Evolutionary conservation across 2,888 invertebrate genomes (phyloP).

Genomic region (Biston betularia): DNA sequence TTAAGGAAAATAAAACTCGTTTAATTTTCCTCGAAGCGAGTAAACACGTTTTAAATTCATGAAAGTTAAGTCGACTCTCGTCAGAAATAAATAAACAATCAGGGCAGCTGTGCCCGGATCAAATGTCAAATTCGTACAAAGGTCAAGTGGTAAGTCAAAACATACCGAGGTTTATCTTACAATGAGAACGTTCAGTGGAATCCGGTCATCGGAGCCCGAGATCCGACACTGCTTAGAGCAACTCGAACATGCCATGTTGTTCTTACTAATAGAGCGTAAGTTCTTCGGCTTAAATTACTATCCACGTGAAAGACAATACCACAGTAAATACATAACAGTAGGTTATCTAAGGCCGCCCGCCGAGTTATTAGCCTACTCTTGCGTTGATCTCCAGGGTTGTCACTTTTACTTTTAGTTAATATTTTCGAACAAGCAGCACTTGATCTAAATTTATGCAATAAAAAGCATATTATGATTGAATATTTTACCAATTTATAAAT

Average conservation of each 20-base stretch:
- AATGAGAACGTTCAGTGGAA: slow-evolving; percentile 63
- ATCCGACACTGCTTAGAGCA: slow-evolving; percentile 42
- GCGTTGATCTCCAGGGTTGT: no score
- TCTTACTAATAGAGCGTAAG: slow-evolving; percentile 50
- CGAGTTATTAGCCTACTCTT: no score
- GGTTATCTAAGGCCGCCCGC: no score
- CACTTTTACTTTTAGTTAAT: no score
- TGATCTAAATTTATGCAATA: no score
- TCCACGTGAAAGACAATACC: slow-evolving; percentile 10
- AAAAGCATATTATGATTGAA: no score
- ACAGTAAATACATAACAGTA: no score
- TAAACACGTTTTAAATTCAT: slow-evolving; percentile 24
- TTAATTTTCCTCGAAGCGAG: slow-evolving; percentile 13
- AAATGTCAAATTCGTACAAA: slow-evolving; percentile 65
- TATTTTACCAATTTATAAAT: no score
- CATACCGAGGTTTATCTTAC: slow-evolving; percentile 64
- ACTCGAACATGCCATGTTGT: slow-evolving; percentile 46
- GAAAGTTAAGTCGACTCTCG: slow-evolving; percentile 19
- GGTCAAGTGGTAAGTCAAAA: slow-evolving; percentile 67
- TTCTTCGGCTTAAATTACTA: slow-evolving; percentile 52
- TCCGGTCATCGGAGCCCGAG: slow-evolving; percentile 67
- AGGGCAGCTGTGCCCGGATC: slow-evolving; percentile 62
- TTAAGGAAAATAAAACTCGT: slow-evolving; percentile 20
- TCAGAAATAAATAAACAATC: slow-evolving; percentile 38
- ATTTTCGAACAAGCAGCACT: no score